Conservation (phyloP, 2,113 vertebrate genomes). For the Cyrtonyx montezumae region DNA sequence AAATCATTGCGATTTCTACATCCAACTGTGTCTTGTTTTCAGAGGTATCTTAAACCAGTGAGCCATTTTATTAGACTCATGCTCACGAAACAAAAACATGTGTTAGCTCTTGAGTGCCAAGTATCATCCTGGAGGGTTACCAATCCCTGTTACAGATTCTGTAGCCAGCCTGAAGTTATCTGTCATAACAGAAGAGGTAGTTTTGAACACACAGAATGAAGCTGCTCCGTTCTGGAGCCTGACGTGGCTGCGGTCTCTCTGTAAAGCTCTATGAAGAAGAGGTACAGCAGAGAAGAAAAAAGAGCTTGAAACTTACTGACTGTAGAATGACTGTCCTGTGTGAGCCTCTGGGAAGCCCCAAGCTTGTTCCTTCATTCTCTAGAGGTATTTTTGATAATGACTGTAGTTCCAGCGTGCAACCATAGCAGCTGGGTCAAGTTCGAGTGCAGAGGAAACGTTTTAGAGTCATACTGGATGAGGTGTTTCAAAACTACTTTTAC, state of each 20-base stretch:
- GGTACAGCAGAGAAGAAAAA: too few relatives aligned
- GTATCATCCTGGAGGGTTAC: conserved; percentile 63
- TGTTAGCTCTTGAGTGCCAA: conserved; percentile 62
- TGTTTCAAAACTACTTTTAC: background rate
- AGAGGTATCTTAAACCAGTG: conserved; percentile 62
- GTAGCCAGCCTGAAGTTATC: conserved; percentile 61
- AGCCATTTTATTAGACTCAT: conserved; percentile 70
- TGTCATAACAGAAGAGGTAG: conserved; percentile 57
- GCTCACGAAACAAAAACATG: conserved; percentile 67
- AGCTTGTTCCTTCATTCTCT: background rate
- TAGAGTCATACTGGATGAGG: background rate
- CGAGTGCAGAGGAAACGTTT: background rate
- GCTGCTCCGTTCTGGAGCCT: conserved; percentile 38
- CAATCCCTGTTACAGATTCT: conserved; percentile 42
- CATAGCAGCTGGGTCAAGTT: background rate
- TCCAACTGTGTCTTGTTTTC: conserved; percentile 41
- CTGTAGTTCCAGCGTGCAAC: background rate
- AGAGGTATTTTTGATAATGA: background rate
- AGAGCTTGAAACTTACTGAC: background rate
- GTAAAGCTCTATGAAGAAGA: background rate
- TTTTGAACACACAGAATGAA: conserved; percentile 39
- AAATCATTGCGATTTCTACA: conserved; percentile 61
- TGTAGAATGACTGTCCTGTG: accelerated
- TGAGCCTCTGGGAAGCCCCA: background rate
- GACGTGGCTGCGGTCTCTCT: background rate